Evolutionary conservation across 2,113 vertebrate species (phyloP).

Genomic region (cattle (Bos taurus)): DNA sequence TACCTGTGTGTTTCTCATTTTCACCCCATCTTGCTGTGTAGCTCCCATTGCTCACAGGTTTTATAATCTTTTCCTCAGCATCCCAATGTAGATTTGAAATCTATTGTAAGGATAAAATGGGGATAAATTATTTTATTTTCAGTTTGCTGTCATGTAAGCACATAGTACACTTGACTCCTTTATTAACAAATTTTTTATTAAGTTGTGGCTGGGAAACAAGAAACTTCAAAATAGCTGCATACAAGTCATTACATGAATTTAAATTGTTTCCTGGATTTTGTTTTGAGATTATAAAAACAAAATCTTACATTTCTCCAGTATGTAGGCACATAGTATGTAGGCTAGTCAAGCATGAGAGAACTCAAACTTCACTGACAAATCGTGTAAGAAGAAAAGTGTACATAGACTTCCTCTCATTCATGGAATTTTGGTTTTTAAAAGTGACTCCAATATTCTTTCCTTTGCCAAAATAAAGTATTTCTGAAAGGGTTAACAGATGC

Average conservation of each 20-base stretch:
- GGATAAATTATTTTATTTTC: slow-evolving; percentile 17
- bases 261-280: background rate
- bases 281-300: slow-evolving; percentile 21
- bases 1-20: background rate
- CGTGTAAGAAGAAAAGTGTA: background rate
- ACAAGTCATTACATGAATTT: background rate
- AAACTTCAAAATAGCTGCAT: background rate
- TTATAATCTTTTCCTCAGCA: background rate
- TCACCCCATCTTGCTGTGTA: background rate
- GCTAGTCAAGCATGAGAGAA: background rate
- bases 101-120: background rate
- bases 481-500: background rate
- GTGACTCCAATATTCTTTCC: background rate
- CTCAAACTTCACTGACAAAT: background rate
- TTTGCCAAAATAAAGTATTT: background rate
- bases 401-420: background rate
- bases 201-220: background rate
- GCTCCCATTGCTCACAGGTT: background rate
- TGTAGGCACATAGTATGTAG: background rate
- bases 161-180: background rate
- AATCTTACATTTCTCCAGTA: background rate
- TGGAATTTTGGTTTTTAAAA: background rate
- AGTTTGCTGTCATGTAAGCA: background rate
- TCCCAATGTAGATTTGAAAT: background rate
- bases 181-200: background rate